These are phyloP conservation scores for Meiosimyza platycephala DNA, from an alignment of 2,888 invertebrate genomes.

Conservation along the genomic window DNA sequence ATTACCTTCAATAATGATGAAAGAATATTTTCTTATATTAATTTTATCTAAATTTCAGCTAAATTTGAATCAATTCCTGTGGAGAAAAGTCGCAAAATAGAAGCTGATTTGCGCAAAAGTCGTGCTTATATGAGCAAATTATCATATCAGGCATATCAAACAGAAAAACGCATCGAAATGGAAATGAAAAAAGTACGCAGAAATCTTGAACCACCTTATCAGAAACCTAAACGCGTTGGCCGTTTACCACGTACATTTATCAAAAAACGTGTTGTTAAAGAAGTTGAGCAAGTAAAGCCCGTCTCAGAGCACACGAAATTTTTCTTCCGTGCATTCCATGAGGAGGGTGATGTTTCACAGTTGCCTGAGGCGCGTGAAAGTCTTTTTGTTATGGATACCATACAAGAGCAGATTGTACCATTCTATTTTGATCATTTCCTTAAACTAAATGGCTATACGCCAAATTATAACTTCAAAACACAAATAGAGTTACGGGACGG, in stretches of 20 bases:
- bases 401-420: slow-evolving; percentile 62
- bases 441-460: slow-evolving; percentile 62
- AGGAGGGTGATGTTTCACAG: slow-evolving; percentile 51
- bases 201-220: slow-evolving; percentile 60
- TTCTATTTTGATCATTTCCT: slow-evolving; percentile 66
- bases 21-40: not conserved
- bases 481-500: slow-evolving; percentile 62
- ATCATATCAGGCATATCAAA: slow-evolving; percentile 58
- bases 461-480: slow-evolving; percentile 64
- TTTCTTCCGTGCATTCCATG: slow-evolving; percentile 61
- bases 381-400: slow-evolving; percentile 53
- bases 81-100: slow-evolving; percentile 48
- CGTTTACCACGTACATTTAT: slow-evolving; percentile 55
- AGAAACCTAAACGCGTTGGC: slow-evolving; percentile 52
- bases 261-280: slow-evolving; percentile 47
- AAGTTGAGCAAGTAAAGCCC: slow-evolving; percentile 40
- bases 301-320: slow-evolving; percentile 59
- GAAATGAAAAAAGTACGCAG: slow-evolving; percentile 61
- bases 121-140: slow-evolving; percentile 53
- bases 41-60: slow-evolving; percentile 38
- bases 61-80: slow-evolving; percentile 60
- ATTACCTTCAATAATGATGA: too few relatives aligned
- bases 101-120: slow-evolving; percentile 52
- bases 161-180: slow-evolving; percentile 60
- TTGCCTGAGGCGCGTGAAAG: slow-evolving; percentile 50